These are phyloP conservation scores for Dicyrtoma fusca DNA, from an alignment of 2,888 invertebrate species.

Conservation along the genomic window DNA sequence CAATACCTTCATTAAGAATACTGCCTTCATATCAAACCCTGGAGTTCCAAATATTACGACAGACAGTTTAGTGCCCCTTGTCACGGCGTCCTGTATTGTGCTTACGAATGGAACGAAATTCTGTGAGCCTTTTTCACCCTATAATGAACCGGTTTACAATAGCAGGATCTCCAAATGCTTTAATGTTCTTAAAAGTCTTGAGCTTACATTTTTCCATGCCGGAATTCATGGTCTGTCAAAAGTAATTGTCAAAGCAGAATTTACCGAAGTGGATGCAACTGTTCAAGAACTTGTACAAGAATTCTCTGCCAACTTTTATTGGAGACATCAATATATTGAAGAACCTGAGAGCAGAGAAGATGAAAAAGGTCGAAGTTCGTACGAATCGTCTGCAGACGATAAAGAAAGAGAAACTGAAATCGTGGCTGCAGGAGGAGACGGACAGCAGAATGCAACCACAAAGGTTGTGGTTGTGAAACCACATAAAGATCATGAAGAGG, in stretches of 20 bases:
- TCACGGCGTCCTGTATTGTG: background rate
- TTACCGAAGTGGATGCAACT: constrained; percentile 48
- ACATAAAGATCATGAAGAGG: constrained; percentile 10
- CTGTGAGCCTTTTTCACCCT: constrained; percentile 8
- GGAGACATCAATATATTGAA: constrained; percentile 33
- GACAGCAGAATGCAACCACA: constrained; percentile 14
- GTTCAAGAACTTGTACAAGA: constrained; percentile 40
- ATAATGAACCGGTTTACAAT: constrained; percentile 28
- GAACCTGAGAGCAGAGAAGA: background rate
- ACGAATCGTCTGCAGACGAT: no score
- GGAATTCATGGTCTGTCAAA: constrained; percentile 62
- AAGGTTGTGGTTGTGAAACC: constrained; percentile 21
- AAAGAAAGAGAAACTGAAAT: no score
- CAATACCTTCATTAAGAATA: constrained; percentile 41
- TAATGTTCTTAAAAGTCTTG: constrained; percentile 60
- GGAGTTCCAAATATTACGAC: constrained; percentile 16
- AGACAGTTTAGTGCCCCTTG: constrained; percentile 11
- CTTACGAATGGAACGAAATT: background rate
- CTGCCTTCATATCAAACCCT: constrained; percentile 42
- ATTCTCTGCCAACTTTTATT: constrained; percentile 43
- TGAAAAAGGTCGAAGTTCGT: no score
- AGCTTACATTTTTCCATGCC: constrained; percentile 61
- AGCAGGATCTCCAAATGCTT: constrained; percentile 57
- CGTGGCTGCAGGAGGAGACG: background rate
- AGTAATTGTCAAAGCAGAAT: constrained; percentile 60